A percentile compares a stretch with the other conserved stretches of the same genome.
phyloP scores from a whole-genome alignment of 2,888 invertebrate genomes.

The Oeneis ivallda region DNA sequence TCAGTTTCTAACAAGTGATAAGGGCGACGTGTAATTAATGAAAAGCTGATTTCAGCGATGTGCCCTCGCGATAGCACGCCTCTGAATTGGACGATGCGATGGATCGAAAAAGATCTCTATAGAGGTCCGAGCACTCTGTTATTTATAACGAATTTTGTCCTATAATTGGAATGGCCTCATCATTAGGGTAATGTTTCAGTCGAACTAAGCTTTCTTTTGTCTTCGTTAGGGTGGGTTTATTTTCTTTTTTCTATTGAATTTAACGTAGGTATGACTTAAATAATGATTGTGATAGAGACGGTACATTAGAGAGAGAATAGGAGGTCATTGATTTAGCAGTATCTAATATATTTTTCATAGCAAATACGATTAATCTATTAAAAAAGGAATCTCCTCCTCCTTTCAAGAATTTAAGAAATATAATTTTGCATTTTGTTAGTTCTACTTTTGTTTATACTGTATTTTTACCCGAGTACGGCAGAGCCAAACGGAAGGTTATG shows the following conservation, averaged over 20 bases:
- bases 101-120: slow-evolving; percentile 61
- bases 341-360: too few relatives aligned
- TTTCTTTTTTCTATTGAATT: background rate
- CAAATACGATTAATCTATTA: too few relatives aligned
- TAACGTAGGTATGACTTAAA: background rate
- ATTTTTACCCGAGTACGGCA: too few relatives aligned
- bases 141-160: slow-evolving; percentile 48
- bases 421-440: too few relatives aligned
- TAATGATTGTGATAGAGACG: background rate
- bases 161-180: slow-evolving; percentile 48
- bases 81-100: slow-evolving; percentile 46
- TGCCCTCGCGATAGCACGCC: slow-evolving; percentile 58
- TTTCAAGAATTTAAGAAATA: too few relatives aligned
- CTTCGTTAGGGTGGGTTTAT: background rate
- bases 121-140: slow-evolving; percentile 44
- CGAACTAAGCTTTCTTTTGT: slow-evolving; percentile 10
- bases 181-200: slow-evolving; percentile 17
- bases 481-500: too few relatives aligned
- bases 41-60: slow-evolving; percentile 69
- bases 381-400: too few relatives aligned
- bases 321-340: background rate
- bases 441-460: too few relatives aligned
- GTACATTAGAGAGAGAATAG: background rate
- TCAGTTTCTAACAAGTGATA: slow-evolving; percentile 53
- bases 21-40: slow-evolving; percentile 70